phyloP scores from a whole-genome alignment of 2,888 invertebrate species.

The Baronia brevicornis region DNA sequence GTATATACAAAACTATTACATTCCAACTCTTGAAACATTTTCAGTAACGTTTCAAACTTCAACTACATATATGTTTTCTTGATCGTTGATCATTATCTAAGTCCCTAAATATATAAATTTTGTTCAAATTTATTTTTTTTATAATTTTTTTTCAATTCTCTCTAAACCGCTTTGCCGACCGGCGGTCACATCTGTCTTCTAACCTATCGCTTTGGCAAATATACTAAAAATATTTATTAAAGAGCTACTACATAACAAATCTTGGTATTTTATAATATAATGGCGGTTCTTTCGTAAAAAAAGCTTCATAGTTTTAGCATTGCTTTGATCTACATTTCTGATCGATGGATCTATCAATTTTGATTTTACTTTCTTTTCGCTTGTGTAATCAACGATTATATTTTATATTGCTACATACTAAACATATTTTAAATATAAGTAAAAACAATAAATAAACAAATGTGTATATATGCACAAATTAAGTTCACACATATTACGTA shows the following conservation, averaged over 20 bases:
- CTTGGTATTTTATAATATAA: too few relatives aligned
- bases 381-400: constrained; percentile 29
- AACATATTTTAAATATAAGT: constrained; percentile 6
- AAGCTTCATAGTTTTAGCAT: constrained; percentile 52
- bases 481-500: too few relatives aligned
- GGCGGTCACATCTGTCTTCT: constrained; percentile 34
- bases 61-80: too few relatives aligned
- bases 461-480: too few relatives aligned
- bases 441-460: constrained; percentile 10
- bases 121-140: constrained; percentile 18
- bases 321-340: constrained; percentile 38
- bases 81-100: constrained; percentile 1
- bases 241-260: constrained; percentile 9
- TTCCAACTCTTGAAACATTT: constrained; percentile 1
- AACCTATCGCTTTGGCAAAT: constrained; percentile 41
- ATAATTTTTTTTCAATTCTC: constrained; percentile 14
- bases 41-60: constrained; percentile 3
- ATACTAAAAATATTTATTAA: constrained; percentile 29
- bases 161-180: constrained; percentile 61
- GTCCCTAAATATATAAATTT: constrained; percentile 24
- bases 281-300: constrained; percentile 36
- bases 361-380: constrained; percentile 36
- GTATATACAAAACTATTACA: too few relatives aligned
- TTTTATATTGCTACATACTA: too few relatives aligned
- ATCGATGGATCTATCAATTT: too few relatives aligned